Base-by-base conservation (phyloP, 1,140 invertebrate genomes). In the Pogonognathellus flavescens region DNA sequence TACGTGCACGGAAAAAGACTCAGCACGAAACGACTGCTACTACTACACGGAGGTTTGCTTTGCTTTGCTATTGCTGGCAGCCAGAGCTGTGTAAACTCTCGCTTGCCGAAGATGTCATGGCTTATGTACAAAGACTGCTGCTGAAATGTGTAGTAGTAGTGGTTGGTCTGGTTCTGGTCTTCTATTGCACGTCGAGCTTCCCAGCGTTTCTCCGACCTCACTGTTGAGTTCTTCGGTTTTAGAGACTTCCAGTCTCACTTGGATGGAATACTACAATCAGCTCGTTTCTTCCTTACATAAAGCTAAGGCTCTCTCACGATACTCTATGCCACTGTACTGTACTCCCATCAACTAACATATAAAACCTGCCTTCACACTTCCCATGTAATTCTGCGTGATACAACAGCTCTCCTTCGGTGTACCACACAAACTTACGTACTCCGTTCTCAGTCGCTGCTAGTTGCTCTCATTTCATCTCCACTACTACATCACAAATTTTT, bases 141-240 rank as follows among this genome's bases (percentile, higher is more conserved):
- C 31, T 41, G 31, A 41, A 41, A 41, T 41, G 31, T 41, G 31
- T 41, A 41, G 31, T 41, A 41, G 31, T 41, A 41, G 31, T 41
- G 31, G 31, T 20, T 62, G 18, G 18, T 62, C 11, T 62, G 20
- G 18, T 66, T 66, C n/a, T n/a, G 11, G 20, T 41, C 6, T 66
- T 22, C 25, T 62, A 18, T 20, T 66, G 62, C 20, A 66, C 20
- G 20, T 66, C 14, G 14, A 14, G 20, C 11, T 13, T 31, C 6
- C 10, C 9, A 25, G 20, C 62, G 62, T 66, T 25, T 66, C 62
- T 66, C 22, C 22, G 14, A 25, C 62, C 25, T 25, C 25, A 66
- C 62, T 66, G 62, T 66, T 66, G 20, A 66, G 62, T 66, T 66
- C 20, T 41, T 25, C n/a, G 18, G 7, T 66, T 66, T 25, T 41